phyloP scores from a whole-genome alignment of 2,888 invertebrate genomes.

The Phengaris alcon region DNA sequence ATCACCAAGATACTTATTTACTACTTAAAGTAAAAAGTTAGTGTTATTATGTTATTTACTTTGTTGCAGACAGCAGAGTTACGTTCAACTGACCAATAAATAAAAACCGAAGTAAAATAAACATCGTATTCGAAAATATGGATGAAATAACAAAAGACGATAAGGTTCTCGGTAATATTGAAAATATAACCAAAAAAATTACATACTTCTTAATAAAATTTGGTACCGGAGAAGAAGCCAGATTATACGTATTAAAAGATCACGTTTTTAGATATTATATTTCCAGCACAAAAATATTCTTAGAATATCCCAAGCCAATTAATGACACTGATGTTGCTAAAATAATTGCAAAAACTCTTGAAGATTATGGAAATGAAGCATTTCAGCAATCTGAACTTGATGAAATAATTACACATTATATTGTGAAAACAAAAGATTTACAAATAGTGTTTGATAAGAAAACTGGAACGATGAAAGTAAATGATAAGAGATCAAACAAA shows the following conservation, averaged over 20 bases:
- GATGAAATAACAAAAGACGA: constrained; percentile 16
- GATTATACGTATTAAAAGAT: constrained; percentile 58
- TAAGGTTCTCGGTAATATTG: constrained; percentile 47
- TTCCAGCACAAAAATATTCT: constrained; percentile 58
- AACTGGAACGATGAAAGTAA: constrained; percentile 54
- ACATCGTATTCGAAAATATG: background rate
- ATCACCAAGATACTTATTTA: background rate
- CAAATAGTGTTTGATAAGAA: constrained; percentile 57
- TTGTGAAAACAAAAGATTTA: constrained; percentile 56
- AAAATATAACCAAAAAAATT: constrained; percentile 51
- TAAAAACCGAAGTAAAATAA: background rate
- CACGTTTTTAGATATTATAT: constrained; percentile 68
- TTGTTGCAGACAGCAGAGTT: background rate
- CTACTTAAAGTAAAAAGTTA: background rate
- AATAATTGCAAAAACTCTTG: constrained; percentile 55
- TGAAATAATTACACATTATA: constrained; percentile 46
- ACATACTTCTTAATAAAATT: constrained; percentile 54
- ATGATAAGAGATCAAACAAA: constrained; percentile 55
- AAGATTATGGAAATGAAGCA: constrained; percentile 54
- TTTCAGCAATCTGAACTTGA: constrained; percentile 54
- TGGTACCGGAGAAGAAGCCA: constrained; percentile 54
- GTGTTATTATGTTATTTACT: constrained; percentile 2
- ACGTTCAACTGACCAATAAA: background rate
- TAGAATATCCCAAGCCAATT: constrained; percentile 60
- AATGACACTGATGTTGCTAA: constrained; percentile 57